Conservation (phyloP, 2,797 vertebrate genomes). For the Lacerta agilis region DNA sequence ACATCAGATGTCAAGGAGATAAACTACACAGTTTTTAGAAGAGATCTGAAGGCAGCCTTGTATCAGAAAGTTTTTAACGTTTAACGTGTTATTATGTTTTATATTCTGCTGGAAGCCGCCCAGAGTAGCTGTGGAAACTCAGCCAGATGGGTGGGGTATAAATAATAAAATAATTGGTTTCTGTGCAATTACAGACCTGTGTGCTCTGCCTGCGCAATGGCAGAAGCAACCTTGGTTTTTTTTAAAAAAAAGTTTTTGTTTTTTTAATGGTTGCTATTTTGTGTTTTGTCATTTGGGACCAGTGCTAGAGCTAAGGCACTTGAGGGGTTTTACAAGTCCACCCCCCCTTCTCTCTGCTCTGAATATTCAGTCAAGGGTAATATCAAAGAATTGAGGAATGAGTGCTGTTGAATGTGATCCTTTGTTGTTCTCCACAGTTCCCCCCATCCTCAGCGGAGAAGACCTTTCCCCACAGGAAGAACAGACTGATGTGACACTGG, state of each 20-base stretch:
- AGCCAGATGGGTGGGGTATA: too few species aligned
- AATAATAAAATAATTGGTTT: too few species aligned
- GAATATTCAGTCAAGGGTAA: neutral
- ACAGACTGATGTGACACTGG: conserved; percentile 66
- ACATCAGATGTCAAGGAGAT: too few species aligned
- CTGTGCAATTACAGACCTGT: too few species aligned
- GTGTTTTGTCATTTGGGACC: neutral
- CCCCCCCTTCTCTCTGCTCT: neutral
- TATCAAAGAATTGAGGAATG: conserved; percentile 12
- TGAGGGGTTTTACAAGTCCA: neutral
- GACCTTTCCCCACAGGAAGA: conserved; percentile 71
- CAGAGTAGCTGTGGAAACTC: too few species aligned
- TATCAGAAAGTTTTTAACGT: too few species aligned
- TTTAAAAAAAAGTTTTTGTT: neutral
- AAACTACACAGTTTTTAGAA: too few species aligned
- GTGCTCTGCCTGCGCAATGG: too few species aligned
- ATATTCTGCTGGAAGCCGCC: too few species aligned
- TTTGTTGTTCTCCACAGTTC: conserved; percentile 76
- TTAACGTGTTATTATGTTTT: too few species aligned
- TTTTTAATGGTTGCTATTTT: neutral
- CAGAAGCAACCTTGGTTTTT: too few species aligned
- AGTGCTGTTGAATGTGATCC: neutral
- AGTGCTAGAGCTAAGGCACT: neutral
- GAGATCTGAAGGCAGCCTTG: too few species aligned
- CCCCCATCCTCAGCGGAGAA: conserved; percentile 76